Evolutionary conservation across 1,140 invertebrate genomes (phyloP), one percentile per base, ranked within the genome.

Genomic region (Drosophila ohnishii): DNA sequence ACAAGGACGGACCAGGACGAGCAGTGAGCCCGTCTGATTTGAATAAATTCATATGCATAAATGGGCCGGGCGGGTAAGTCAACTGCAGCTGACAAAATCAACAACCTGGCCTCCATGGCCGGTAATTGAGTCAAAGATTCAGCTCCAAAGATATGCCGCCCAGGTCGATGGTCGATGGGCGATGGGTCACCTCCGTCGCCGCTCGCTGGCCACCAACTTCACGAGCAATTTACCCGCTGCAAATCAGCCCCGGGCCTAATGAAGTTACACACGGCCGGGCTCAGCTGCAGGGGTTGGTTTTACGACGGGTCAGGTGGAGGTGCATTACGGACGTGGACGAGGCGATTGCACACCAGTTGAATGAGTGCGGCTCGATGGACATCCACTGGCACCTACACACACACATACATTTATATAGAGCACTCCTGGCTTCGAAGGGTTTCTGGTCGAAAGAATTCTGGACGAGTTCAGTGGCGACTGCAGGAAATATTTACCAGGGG

Each of bases 21-120:
- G 56, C 42, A 10, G 39, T 30, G 44, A 37, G 19, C 34, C 42
- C 42, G 25, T 40, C 51, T 71, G 67, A 87, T 87, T 87, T 87
- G 65, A 80, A 87, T 88, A 87, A 80, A 83, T 88, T 77, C 84
- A 84, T 87, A 87, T 87, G 80, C 80, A 87, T 88, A 88, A 83
- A 83, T 83, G 64, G 61, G 53, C 50, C 76, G 51, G 47, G 61
- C 19, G 47, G 67, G 22, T 32, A 48, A 64, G 75, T 66, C 51
- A 75, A 61, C 71, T 71, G 51, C 78, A 75, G 51, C 69, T 60
- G 66, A 64, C 78, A 66, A 69, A 69, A 50, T 57, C 51, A 76
- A 66, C 39, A 67, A 44, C 22, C 45, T 51, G 48, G 63, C 37
- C 19, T 34, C 32, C 16, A 11, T 61, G 75, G 40, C 75, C 55